These are phyloP conservation scores for Lasaia peninsularis DNA, from an alignment of 1,140 invertebrate genomes.

Conservation along the genomic window DNA sequence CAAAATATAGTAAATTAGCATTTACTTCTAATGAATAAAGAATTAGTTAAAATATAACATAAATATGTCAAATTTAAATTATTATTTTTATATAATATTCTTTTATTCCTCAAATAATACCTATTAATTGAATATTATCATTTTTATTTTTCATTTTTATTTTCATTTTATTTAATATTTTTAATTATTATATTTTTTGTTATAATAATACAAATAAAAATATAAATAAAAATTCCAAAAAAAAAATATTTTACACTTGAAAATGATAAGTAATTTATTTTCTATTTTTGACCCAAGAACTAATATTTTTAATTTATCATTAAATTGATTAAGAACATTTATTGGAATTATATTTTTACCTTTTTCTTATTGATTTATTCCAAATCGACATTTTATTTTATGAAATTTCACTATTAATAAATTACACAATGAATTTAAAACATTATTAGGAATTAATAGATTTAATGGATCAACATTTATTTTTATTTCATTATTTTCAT, in stretches of 20 bases:
- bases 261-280: constrained; percentile 79
- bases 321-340: constrained; percentile 76
- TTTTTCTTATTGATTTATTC: constrained; percentile 70
- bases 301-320: no score
- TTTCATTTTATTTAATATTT: constrained; percentile 73
- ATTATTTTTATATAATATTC: no score
- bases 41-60: no score
- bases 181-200: constrained; percentile 69
- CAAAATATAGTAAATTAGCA: constrained; percentile 77
- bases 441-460: constrained; percentile 54
- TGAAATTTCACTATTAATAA: constrained; percentile 64
- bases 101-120: no score
- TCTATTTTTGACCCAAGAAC: constrained; percentile 76
- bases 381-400: no score
- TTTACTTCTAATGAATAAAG: constrained; percentile 78
- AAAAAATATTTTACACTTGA: constrained; percentile 61
- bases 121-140: no score
- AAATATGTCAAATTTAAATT: no score
- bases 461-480: constrained; percentile 69
- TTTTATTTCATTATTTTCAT: constrained; percentile 77
- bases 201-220: no score
- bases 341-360: constrained; percentile 70
- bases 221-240: constrained; percentile 36
- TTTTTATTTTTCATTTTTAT: no score
- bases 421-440: constrained; percentile 77